These are phyloP conservation scores for Enhydra lutris DNA, from an alignment of 2,113 vertebrate genomes.

Conservation along the genomic window DNA sequence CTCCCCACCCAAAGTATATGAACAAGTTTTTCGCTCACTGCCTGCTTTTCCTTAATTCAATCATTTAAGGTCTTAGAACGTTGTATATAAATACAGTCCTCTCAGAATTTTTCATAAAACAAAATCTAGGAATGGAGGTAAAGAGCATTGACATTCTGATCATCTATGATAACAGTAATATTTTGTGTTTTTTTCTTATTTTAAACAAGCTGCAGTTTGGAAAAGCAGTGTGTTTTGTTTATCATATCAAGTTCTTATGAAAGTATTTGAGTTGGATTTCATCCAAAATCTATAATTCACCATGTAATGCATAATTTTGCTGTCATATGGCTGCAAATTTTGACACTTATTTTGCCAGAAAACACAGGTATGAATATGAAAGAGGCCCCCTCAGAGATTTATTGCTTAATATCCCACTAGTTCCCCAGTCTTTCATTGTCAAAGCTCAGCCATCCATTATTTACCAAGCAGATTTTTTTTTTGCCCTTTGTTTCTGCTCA, in stretches of 20 bases:
- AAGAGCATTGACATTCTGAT: slow-evolving; percentile 4
- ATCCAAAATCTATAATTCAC: slow-evolving; percentile 48
- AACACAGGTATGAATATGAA: slow-evolving; percentile 76
- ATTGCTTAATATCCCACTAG: slow-evolving; percentile 60
- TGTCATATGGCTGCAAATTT: slow-evolving; percentile 78
- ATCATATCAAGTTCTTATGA: slow-evolving; percentile 62
- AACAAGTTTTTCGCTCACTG: background rate
- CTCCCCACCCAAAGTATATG: background rate
- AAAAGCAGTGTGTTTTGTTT: slow-evolving; percentile 68
- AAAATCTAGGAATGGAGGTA: background rate
- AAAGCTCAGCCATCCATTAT: slow-evolving; percentile 35
- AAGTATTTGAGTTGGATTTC: slow-evolving; percentile 63
- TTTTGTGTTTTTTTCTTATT: slow-evolving; percentile 41
- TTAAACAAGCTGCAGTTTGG: slow-evolving; percentile 54
- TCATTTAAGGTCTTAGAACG: background rate
- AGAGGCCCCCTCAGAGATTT: slow-evolving; percentile 60
- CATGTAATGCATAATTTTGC: slow-evolving; percentile 70
- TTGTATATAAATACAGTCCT: background rate
- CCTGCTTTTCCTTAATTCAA: background rate
- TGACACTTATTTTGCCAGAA: slow-evolving; percentile 78
- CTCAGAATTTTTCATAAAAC: background rate
- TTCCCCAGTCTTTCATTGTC: slow-evolving; percentile 38
- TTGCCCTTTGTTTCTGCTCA: slow-evolving; percentile 51
- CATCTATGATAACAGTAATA: background rate
- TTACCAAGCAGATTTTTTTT: slow-evolving; percentile 1